Evolutionary conservation across 2,797 vertebrate species (phyloP), one percentile per base, ranked within the genome.

Genomic region (Mallotus villosus): DNA sequence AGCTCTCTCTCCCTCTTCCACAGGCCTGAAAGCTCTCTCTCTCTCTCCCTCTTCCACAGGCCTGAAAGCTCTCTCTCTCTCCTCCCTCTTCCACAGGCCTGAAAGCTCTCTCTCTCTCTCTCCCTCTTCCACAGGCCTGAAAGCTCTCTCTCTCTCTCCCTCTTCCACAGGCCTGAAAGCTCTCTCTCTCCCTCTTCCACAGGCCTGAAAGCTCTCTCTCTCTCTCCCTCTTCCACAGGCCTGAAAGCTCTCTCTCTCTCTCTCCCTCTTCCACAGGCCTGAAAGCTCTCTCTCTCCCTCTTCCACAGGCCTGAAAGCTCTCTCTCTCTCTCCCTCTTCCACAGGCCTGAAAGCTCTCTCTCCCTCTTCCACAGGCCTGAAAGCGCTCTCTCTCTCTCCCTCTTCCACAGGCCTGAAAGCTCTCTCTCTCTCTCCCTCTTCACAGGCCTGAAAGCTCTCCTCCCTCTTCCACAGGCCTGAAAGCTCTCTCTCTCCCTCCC

Each of bases 211-310:
- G 57, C 70, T 73, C 57, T 51, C 77, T 70, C n/a, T n/a, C n/a
- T n/a, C n/a, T n/a, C n/a, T n/a, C n/a, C n/a, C n/a, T 46, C 41
- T 46, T 12, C 41, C 41, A 46, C 41, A 46, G 41, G 41, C 41
- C 71, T 72, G 67, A 58, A 72, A 73, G 57, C 70, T 73, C 57
- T 51, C 77, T 70, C n/a, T n/a, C n/a, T n/a, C n/a, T n/a, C n/a
- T n/a, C n/a, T n/a, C n/a, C n/a, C n/a, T 46, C 41, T 46, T 12
- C 41, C 41, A 46, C 41, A 46, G 41, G 41, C 41, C 71, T 72
- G 67, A 58, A 72, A 73, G 57, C 70, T 73, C 57, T 51, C 77
- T 70, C n/a, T n/a, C n/a, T n/a, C n/a, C n/a, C n/a, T 46, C 41
- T 46, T 12, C 41, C 41, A 46, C 41, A 46, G 41, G 41, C 41